These are phyloP conservation scores for Microplitis demolitor DNA, from an alignment of 1,140 invertebrate species.

Conservation along the genomic window DNA sequence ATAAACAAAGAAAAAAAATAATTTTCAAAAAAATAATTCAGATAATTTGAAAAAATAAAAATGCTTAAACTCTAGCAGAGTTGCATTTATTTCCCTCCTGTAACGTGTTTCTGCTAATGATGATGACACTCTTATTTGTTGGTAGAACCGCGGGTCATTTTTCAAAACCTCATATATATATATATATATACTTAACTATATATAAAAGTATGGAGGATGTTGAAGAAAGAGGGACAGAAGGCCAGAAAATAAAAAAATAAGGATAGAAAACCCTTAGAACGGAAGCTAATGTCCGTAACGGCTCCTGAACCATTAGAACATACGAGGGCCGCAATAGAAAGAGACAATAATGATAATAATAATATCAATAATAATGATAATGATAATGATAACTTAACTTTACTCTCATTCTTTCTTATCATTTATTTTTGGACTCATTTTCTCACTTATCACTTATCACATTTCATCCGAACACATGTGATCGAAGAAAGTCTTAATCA, in stretches of 20 bases:
- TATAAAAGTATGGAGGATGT: neutral
- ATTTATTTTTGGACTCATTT: too few relatives aligned
- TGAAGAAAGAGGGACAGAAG: conserved; percentile 16
- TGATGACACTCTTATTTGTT: conserved; percentile 56
- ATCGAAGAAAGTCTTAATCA: too few relatives aligned
- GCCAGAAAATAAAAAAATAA: conserved; percentile 20
- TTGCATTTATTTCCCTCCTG: neutral
- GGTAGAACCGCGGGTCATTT: conserved; percentile 46
- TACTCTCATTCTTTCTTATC: too few relatives aligned
- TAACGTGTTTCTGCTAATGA: conserved; percentile 50
- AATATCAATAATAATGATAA: too few relatives aligned
- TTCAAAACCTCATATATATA: conserved; percentile 43
- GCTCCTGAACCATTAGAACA: conserved; percentile 52
- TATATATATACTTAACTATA: conserved; percentile 19
- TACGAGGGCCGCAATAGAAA: conserved; percentile 20
- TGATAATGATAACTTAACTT: too few relatives aligned
- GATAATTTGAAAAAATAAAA: neutral
- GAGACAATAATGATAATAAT: neutral
- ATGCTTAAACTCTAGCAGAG: too few relatives aligned
- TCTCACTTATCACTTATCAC: too few relatives aligned
- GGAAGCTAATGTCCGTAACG: conserved; percentile 59
- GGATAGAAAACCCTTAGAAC: conserved; percentile 33
- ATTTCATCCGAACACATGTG: too few relatives aligned
- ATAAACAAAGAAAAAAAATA: neutral
- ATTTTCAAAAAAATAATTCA: neutral